Percentiles rank a stretch among this genome's conserved stretches.
phyloP scores from a whole-genome alignment of 1,140 invertebrate species.

The Zaprionus gabonicus region DNA sequence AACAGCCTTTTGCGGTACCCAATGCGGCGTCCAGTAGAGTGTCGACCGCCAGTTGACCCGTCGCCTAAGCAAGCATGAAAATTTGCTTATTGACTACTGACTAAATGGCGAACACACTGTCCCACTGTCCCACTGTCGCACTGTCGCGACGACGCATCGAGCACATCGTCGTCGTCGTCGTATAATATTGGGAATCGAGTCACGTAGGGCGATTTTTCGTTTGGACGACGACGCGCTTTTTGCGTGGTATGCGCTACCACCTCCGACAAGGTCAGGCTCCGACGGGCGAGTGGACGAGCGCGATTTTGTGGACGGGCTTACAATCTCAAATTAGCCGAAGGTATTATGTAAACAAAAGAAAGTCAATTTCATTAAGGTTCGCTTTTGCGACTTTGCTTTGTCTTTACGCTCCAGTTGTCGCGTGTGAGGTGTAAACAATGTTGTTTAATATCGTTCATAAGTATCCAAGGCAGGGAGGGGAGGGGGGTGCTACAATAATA shows the following conservation, averaged over 20 bases:
- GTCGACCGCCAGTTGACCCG: slow-evolving; percentile 36
- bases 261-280: slow-evolving; percentile 69
- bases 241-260: slow-evolving; percentile 59
- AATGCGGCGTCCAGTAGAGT: slow-evolving; percentile 11
- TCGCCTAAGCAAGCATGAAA: slow-evolving; percentile 42
- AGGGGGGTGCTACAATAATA: slow-evolving; percentile 3
- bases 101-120: slow-evolving; percentile 4
- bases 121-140: too few species aligned
- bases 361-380: background rate
- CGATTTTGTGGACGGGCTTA: slow-evolving; percentile 39
- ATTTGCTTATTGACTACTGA: slow-evolving; percentile 44
- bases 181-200: slow-evolving; percentile 62
- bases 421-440: slow-evolving; percentile 27
- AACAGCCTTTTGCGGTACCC: background rate
- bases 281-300: slow-evolving; percentile 26
- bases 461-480: background rate
- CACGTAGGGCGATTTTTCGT: slow-evolving; percentile 71
- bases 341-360: slow-evolving; percentile 26
- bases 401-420: slow-evolving; percentile 31
- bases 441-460: slow-evolving; percentile 36
- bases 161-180: slow-evolving; percentile 28
- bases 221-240: slow-evolving; percentile 70
- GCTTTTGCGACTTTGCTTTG: slow-evolving; percentile 1
- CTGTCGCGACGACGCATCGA: slow-evolving; percentile 14
- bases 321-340: slow-evolving; percentile 28